A percentile compares a stretch with the other conserved stretches of the same genome.
phyloP scores from a whole-genome alignment of 2,113 vertebrate genomes.

The Perccottus glenii region DNA sequence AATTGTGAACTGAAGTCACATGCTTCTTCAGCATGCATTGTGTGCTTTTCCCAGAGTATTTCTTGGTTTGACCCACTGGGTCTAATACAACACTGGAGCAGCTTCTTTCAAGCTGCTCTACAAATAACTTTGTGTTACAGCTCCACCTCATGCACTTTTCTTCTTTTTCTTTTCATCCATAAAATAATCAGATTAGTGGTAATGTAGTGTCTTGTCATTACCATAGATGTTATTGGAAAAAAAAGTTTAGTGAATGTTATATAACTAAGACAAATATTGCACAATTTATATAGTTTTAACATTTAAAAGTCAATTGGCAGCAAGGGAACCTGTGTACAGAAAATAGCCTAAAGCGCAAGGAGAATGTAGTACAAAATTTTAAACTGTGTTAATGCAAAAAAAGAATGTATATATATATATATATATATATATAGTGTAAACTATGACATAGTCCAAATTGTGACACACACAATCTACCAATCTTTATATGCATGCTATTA shows the following conservation, averaged over 20 bases:
- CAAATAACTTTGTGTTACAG: constrained; percentile 65
- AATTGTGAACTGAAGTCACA: constrained; percentile 64
- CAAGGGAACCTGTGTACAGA: too few relatives aligned
- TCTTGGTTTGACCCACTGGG: constrained; percentile 59
- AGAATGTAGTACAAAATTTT: too few relatives aligned
- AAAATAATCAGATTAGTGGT: constrained; percentile 54
- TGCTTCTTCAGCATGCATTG: constrained; percentile 62
- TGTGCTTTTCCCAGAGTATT: constrained; percentile 61
- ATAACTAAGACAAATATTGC: background rate
- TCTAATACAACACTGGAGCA: constrained; percentile 65
- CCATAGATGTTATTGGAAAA: background rate
- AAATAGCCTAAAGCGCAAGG: too few relatives aligned
- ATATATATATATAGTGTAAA: too few relatives aligned
- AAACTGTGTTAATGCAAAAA: too few relatives aligned
- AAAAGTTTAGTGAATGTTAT: background rate
- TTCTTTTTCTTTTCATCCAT: constrained; percentile 50
- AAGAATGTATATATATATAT: too few relatives aligned
- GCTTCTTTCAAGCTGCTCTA: constrained; percentile 62
- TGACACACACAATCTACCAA: background rate
- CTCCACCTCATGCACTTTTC: constrained; percentile 48
- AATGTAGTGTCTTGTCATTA: constrained; percentile 52
- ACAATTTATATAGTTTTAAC: background rate
- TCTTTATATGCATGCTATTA: constrained; percentile 45
- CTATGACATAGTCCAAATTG: background rate
- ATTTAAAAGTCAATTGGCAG: too few relatives aligned